A percentile compares a stretch with the other conserved stretches of the same genome.
Evolutionary conservation across 2,113 vertebrate genomes (phyloP).

Genomic region (Laticauda laticaudata): DNA sequence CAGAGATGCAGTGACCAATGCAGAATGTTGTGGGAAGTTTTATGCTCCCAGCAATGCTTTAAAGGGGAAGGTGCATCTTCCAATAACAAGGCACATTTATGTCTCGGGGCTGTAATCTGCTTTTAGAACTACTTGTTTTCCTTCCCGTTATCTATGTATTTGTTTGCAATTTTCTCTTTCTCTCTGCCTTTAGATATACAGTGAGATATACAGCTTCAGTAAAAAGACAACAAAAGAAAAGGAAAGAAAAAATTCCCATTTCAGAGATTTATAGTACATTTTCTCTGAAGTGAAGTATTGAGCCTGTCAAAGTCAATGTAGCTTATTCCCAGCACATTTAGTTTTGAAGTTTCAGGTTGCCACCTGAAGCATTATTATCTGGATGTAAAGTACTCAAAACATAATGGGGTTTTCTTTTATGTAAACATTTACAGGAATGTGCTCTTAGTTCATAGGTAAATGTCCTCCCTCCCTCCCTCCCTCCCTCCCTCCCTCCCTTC

Average conservation of each 20-base stretch:
- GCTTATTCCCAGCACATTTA: neutral
- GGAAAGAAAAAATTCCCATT: conserved; percentile 42
- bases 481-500: neutral
- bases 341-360: neutral
- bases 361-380: neutral
- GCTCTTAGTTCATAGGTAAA: neutral
- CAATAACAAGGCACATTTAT: conserved; percentile 59
- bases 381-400: neutral
- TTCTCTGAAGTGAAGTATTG: neutral
- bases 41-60: conserved; percentile 62
- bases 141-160: conserved; percentile 33
- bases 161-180: conserved; percentile 53
- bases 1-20: conserved; percentile 74
- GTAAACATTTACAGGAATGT: neutral
- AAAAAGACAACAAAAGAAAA: neutral
- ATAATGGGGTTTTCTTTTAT: neutral
- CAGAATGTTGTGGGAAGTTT: conserved; percentile 68
- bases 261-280: conserved; percentile 16
- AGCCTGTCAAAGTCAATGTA: neutral
- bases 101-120: conserved; percentile 60
- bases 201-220: conserved; percentile 45
- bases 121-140: conserved; percentile 64
- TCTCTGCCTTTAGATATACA: conserved; percentile 39
- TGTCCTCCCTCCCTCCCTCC: neutral
- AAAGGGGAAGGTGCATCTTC: conserved; percentile 54